phyloP scores from a whole-genome alignment of 2,113 vertebrate species.

The Onychorhynchus coronatus region DNA sequence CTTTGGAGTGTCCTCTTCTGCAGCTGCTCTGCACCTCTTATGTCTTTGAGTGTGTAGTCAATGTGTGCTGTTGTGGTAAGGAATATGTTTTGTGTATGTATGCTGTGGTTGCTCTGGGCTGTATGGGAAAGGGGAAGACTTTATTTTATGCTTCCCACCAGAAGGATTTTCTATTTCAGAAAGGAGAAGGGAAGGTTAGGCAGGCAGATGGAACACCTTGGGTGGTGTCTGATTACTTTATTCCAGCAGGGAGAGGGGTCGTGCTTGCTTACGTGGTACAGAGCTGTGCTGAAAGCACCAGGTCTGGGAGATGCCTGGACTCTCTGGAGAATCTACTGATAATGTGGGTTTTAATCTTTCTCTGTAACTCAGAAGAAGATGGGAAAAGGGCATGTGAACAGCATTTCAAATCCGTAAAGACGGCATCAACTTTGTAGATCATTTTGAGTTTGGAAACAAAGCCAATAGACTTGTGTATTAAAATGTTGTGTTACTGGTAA shows the following conservation, averaged over 20 bases:
- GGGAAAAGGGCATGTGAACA: not conserved
- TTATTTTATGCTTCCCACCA: not conserved
- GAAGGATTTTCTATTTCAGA: not conserved
- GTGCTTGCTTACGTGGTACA: not conserved
- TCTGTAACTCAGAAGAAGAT: not conserved
- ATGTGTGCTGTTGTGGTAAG: not conserved
- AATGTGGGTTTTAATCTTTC: not conserved
- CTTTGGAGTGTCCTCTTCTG: not conserved
- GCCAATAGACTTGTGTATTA: not conserved
- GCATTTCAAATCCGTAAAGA: not conserved
- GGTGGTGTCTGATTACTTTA: not conserved
- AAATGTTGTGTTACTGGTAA: not conserved
- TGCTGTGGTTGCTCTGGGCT: not conserved
- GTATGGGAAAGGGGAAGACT: not conserved
- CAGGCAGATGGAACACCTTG: not conserved
- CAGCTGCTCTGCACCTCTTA: not conserved
- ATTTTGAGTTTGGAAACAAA: not conserved
- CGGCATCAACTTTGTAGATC: not conserved
- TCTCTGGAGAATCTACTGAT: not conserved
- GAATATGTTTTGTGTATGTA: not conserved
- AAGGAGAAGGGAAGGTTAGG: not conserved
- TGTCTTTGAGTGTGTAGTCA: not conserved
- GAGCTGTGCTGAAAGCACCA: not conserved
- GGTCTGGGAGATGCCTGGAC: not conserved
- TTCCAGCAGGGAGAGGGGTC: not conserved